A percentile compares a stretch with the other conserved stretches of the same genome.
phyloP scores from a whole-genome alignment of 2,113 vertebrate species.

The Atlantisia rogersi region DNA sequence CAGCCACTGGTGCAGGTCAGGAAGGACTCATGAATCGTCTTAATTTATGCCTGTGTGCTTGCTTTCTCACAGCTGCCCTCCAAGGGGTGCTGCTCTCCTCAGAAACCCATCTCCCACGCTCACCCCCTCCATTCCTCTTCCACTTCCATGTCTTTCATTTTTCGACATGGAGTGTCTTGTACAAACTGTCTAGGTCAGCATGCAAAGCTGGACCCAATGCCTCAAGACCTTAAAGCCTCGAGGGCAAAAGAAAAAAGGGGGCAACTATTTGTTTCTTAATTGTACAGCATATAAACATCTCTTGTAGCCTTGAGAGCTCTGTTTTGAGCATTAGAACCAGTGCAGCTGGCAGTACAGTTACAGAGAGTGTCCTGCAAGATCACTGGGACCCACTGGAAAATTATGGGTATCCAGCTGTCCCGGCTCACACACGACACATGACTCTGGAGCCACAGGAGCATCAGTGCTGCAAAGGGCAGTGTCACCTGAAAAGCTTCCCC shows the following conservation, averaged over 20 bases:
- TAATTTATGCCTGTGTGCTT: background rate
- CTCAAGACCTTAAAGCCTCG: background rate
- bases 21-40: accelerated
- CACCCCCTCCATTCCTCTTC: background rate
- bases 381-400: background rate
- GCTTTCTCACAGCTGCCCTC: background rate
- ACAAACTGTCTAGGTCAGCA: background rate
- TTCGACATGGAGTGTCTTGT: background rate
- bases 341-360: background rate
- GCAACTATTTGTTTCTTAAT: background rate
- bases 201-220: background rate
- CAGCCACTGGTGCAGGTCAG: background rate
- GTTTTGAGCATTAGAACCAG: background rate
- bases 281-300: background rate
- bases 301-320: background rate
- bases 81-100: background rate
- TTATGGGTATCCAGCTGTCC: background rate
- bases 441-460: background rate
- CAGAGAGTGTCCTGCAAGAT: background rate
- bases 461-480: background rate
- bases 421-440: background rate
- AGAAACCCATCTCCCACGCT: accelerated
- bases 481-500: background rate
- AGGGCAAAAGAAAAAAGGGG: background rate
- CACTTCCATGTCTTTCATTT: background rate